These are phyloP conservation scores for Ctenopoma kingsleyae DNA, from an alignment of 2,797 vertebrate genomes.

Conservation along the genomic window DNA sequence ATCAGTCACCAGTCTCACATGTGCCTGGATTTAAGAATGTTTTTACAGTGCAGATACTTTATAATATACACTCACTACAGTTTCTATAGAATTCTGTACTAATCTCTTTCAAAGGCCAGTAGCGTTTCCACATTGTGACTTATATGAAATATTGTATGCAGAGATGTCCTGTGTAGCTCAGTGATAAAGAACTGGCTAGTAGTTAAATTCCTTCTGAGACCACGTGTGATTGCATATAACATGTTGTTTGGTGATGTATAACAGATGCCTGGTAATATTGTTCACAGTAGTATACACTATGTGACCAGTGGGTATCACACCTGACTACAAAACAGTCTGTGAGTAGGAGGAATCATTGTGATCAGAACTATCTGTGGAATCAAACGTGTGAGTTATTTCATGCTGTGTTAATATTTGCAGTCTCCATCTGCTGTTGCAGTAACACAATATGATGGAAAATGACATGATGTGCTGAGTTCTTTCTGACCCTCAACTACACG, in stretches of 20 bases:
- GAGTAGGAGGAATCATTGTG: slow-evolving; percentile 3
- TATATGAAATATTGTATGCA: not conserved
- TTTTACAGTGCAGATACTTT: not conserved
- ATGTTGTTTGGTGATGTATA: not conserved
- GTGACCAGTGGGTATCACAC: not conserved
- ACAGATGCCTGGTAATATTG: not conserved
- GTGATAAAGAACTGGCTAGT: not conserved
- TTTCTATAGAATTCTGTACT: not conserved
- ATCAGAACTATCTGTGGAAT: not conserved
- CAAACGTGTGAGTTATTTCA: slow-evolving; percentile 11
- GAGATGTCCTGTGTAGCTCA: not conserved
- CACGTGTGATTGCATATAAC: not conserved
- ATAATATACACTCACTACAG: not conserved
- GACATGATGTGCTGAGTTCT: not conserved
- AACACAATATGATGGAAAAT: not conserved
- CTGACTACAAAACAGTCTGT: slow-evolving; percentile 1
- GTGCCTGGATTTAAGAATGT: not conserved
- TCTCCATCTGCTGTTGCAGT: slow-evolving; percentile 15
- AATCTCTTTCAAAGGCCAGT: not conserved
- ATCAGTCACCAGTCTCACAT: not conserved
- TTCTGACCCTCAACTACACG: slow-evolving; percentile 11
- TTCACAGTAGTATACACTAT: not conserved
- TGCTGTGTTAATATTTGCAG: slow-evolving; percentile 28
- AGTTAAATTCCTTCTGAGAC: not conserved
- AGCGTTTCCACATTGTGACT: not conserved